phyloP scores from a whole-genome alignment of 2,797 vertebrate genomes.

The Scleropages formosus region DNA sequence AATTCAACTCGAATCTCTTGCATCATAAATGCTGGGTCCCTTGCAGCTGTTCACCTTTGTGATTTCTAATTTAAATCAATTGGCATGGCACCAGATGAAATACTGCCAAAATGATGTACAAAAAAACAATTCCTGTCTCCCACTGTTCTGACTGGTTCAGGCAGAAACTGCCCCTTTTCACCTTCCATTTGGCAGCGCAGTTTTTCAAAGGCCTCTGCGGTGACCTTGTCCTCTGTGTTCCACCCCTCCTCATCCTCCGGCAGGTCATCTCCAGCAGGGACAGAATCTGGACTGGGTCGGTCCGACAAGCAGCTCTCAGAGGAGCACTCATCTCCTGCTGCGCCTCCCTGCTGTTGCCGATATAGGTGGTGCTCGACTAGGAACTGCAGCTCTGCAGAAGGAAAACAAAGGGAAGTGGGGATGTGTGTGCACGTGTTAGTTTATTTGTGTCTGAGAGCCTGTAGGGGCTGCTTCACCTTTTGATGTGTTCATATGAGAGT shows the following conservation, averaged over 20 bases:
- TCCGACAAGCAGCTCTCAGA: conserved; percentile 73
- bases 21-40: neutral
- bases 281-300: conserved; percentile 64
- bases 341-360: conserved; percentile 72
- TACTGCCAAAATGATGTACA: conserved; percentile 27
- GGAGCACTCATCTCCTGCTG: conserved; percentile 68
- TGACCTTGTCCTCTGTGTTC: conserved; percentile 47
- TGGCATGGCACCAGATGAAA: conserved; percentile 29
- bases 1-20: neutral
- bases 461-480: no score
- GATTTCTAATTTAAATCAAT: conserved; percentile 30
- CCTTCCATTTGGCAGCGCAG: conserved; percentile 73
- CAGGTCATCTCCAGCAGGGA: conserved; percentile 65
- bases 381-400: conserved; percentile 77
- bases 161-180: conserved; percentile 24
- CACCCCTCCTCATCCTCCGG: conserved; percentile 46
- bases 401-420: neutral
- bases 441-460: no score
- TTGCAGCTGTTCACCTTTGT: conserved; percentile 20
- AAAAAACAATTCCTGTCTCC: neutral
- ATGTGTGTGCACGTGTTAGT: no score
- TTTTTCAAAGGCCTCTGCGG: conserved; percentile 69
- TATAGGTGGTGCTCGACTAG: conserved; percentile 88
- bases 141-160: neutral
- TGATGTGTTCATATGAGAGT: no score